phyloP scores from a whole-genome alignment of 2,797 vertebrate genomes.

The Hoplostethus atlanticus region DNA sequence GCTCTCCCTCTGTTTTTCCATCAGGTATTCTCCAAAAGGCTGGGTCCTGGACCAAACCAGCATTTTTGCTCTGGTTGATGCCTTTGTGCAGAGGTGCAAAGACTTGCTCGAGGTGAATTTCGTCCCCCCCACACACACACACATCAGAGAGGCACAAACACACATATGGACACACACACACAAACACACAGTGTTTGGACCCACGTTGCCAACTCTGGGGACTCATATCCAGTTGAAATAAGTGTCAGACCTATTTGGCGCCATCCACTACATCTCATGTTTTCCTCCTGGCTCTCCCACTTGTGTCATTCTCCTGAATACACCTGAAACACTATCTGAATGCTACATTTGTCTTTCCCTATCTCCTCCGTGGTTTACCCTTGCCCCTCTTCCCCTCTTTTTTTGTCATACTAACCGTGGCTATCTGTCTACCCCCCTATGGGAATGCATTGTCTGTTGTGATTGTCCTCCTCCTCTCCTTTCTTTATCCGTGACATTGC shows the following conservation, averaged over 20 bases:
- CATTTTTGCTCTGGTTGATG: constrained; percentile 88
- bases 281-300: constrained; percentile 50
- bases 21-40: constrained; percentile 81
- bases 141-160: constrained; percentile 12
- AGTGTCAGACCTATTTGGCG: constrained; percentile 34
- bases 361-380: constrained; percentile 22
- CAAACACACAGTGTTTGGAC: background rate
- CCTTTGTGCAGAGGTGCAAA: constrained; percentile 89
- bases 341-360: constrained; percentile 18
- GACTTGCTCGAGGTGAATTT: constrained; percentile 90
- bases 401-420: constrained; percentile 17
- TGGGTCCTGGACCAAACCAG: constrained; percentile 87
- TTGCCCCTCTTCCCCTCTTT: constrained; percentile 18
- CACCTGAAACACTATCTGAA: constrained; percentile 36
- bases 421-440: constrained; percentile 47
- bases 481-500: constrained; percentile 34
- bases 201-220: constrained; percentile 20
- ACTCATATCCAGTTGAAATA: constrained; percentile 45
- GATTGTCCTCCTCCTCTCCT: constrained; percentile 14
- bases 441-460: constrained; percentile 14
- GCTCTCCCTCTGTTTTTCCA: constrained; percentile 37
- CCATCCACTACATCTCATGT: constrained; percentile 48
- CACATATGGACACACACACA: constrained; percentile 17
- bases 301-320: constrained; percentile 38
- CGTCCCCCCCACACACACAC: constrained; percentile 27